Percentiles rank a stretch among this genome's conserved stretches.
phyloP scores from a whole-genome alignment of 2,113 vertebrate species.

The Phyllostomus discolor region DNA sequence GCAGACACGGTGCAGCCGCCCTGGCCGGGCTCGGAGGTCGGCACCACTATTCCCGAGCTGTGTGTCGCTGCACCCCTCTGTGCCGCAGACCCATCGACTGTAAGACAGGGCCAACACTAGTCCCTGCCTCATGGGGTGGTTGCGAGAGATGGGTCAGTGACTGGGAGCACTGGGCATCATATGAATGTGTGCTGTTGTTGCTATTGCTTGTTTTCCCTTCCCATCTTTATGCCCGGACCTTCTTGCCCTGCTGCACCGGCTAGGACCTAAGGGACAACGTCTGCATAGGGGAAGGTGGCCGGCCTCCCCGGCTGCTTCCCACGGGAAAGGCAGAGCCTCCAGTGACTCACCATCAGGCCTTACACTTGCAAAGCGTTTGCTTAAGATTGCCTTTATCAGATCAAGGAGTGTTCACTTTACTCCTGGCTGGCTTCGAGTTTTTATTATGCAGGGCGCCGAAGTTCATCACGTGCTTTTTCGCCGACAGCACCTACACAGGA shows the following conservation, averaged over 20 bases:
- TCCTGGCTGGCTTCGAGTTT: background rate
- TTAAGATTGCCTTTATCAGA: background rate
- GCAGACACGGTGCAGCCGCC: background rate
- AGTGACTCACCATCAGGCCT: background rate
- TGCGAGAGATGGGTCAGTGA: background rate
- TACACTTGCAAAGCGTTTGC: background rate
- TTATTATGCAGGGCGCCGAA: background rate
- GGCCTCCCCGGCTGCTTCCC: background rate
- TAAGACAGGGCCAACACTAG: background rate
- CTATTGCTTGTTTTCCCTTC: background rate
- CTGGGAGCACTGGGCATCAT: background rate
- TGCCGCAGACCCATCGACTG: background rate
- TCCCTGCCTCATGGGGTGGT: too few relatives aligned
- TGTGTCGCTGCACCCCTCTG: background rate
- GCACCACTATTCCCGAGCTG: background rate
- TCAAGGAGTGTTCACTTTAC: background rate
- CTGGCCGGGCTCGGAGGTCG: background rate
- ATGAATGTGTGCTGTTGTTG: background rate
- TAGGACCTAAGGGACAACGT: background rate
- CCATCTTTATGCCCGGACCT: background rate
- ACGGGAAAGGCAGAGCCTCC: background rate
- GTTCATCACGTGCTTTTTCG: background rate
- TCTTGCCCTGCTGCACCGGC: background rate
- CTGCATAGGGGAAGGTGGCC: too few relatives aligned
- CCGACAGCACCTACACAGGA: background rate